Conservation (phyloP, 2,113 vertebrate species). For the Thalassoma bifasciatum region DNA sequence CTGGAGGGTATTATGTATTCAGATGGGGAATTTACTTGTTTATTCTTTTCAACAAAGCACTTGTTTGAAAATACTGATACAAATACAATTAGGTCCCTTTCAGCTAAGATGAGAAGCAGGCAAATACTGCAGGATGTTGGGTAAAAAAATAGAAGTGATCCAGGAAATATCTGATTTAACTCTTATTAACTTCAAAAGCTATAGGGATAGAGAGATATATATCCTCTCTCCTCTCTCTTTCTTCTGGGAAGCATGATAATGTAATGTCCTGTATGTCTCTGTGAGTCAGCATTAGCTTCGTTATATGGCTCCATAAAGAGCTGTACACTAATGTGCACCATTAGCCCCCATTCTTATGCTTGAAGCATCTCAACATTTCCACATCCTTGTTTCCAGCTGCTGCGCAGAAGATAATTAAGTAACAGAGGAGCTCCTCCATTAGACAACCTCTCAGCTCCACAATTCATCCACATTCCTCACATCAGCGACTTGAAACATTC, state of each 20-base stretch:
- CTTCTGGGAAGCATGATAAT: constrained; percentile 45
- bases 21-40: neutral
- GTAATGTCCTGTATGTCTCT: constrained; percentile 57
- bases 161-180: constrained; percentile 29
- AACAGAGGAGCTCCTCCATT: constrained; percentile 45
- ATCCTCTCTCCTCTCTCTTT: constrained; percentile 3
- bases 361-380: constrained; percentile 19
- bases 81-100: neutral
- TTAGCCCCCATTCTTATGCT: constrained; percentile 53
- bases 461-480: constrained; percentile 4
- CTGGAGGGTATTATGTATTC: constrained; percentile 3
- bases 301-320: constrained; percentile 42
- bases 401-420: constrained; percentile 29
- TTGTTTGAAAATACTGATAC: neutral
- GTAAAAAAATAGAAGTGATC: constrained; percentile 9
- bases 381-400: constrained; percentile 33
- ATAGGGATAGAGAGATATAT: constrained; percentile 1
- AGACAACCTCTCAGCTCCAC: constrained; percentile 4
- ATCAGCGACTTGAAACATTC: constrained; percentile 16
- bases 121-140: neutral
- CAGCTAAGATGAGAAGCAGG: neutral
- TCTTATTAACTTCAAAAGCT: neutral
- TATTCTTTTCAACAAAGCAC: constrained; percentile 1
- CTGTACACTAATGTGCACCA: constrained; percentile 63
- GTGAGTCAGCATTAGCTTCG: constrained; percentile 21